phyloP scores from a whole-genome alignment of 2,797 vertebrate genomes.

The Jordanella pulchra region DNA sequence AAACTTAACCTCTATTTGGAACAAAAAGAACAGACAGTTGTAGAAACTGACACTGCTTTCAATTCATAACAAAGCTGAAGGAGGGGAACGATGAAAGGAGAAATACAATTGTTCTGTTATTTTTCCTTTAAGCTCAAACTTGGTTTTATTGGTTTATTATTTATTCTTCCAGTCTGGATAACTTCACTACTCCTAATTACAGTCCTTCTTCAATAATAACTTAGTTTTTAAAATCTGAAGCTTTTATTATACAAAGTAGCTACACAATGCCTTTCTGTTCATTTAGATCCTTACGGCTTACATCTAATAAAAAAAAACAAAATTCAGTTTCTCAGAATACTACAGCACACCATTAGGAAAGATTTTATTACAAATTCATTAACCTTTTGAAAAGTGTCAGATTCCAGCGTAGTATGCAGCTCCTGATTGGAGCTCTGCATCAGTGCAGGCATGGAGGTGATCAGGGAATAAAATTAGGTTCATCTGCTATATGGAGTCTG shows the following conservation, averaged over 20 bases:
- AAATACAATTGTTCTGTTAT: slow-evolving; percentile 81
- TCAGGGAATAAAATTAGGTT: background rate
- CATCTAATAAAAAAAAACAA: background rate
- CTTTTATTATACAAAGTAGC: background rate
- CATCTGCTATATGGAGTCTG: background rate
- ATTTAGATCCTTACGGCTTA: background rate
- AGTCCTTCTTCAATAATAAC: background rate
- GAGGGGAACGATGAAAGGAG: slow-evolving; percentile 75
- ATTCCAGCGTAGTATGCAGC: background rate
- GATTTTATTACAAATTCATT: background rate
- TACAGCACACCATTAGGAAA: background rate
- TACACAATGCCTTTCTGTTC: background rate
- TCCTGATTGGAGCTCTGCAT: background rate
- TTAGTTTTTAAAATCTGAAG: background rate
- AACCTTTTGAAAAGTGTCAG: background rate
- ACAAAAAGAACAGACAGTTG: slow-evolving; percentile 70
- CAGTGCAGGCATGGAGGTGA: background rate
- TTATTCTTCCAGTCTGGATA: slow-evolving; percentile 74
- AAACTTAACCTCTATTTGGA: slow-evolving; percentile 62
- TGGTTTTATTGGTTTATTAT: slow-evolving; percentile 74
- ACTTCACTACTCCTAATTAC: slow-evolving; percentile 56
- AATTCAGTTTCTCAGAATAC: background rate
- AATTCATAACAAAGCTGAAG: slow-evolving; percentile 83
- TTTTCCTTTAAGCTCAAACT: slow-evolving; percentile 67
- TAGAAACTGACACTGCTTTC: slow-evolving; percentile 89